Evolutionary conservation across 1,140 invertebrate species (phyloP).

Genomic region (Hylyphantes graminicola): DNA sequence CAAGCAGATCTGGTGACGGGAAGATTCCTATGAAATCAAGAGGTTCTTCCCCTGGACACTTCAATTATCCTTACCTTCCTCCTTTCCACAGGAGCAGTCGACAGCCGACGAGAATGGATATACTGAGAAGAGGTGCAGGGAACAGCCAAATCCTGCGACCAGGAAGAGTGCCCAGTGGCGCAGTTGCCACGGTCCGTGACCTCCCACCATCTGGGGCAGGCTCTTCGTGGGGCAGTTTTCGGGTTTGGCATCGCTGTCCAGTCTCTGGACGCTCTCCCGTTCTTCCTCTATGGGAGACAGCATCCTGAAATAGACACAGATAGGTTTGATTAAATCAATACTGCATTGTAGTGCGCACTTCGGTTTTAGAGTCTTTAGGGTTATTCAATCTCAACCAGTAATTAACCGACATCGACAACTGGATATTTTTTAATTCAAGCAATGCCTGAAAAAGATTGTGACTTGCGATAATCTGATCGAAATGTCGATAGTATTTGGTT

Average conservation of each 20-base stretch:
- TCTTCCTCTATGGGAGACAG: conserved; percentile 6
- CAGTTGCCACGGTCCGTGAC: conserved; percentile 33
- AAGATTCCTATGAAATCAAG: no score
- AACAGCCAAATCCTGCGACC: neutral
- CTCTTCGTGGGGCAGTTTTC: neutral
- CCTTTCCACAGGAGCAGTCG: neutral
- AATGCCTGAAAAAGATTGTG: no score
- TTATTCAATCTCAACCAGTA: no score
- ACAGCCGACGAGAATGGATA: neutral
- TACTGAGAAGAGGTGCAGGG: conserved; percentile 23
- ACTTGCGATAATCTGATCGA: no score
- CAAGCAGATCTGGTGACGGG: no score
- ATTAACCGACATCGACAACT: no score
- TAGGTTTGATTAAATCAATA: neutral
- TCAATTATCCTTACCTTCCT: no score
- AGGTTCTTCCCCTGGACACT: no score
- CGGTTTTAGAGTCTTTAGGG: no score
- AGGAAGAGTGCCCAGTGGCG: conserved; percentile 29
- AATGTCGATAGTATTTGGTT: no score
- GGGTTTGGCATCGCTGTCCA: neutral
- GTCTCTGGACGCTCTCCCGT: neutral
- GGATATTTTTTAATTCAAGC: no score
- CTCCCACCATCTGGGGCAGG: conserved; percentile 15
- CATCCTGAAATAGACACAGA: conserved; percentile 5
- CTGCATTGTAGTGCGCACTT: no score